phyloP scores from a whole-genome alignment of 2,888 invertebrate species.

The Herminia tarsipennalis region DNA sequence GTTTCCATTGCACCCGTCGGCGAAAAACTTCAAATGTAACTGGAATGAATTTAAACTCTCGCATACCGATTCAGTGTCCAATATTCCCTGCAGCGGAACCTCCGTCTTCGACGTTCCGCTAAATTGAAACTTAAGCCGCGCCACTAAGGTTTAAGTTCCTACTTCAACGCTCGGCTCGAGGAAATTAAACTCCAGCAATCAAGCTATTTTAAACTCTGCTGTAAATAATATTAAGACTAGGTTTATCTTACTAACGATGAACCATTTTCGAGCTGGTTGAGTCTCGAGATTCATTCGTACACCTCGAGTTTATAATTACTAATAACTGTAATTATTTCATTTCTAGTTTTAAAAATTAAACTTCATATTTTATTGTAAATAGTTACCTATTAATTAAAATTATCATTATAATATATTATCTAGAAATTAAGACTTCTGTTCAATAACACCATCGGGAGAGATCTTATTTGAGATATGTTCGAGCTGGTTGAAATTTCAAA shows the following conservation, averaged over 20 bases:
- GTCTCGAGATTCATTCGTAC: constrained; percentile 65
- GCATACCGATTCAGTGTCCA: constrained; percentile 54
- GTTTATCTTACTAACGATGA: constrained; percentile 45
- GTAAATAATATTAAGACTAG: constrained; percentile 41
- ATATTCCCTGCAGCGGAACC: constrained; percentile 47
- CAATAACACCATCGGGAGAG: too few relatives aligned
- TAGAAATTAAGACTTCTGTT: too few relatives aligned
- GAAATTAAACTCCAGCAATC: constrained; percentile 50
- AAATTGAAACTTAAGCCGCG: constrained; percentile 59
- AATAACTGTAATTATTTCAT: constrained; percentile 68
- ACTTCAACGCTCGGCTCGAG: constrained; percentile 40
- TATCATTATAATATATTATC: too few relatives aligned
- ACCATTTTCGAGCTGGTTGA: constrained; percentile 61
- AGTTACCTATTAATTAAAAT: constrained; percentile 25
- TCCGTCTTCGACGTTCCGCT: constrained; percentile 35
- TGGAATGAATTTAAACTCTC: constrained; percentile 57
- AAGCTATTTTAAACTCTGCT: constrained; percentile 57
- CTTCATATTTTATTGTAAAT: constrained; percentile 47
- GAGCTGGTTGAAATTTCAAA: too few relatives aligned
- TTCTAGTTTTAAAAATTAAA: constrained; percentile 51
- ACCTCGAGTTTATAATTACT: constrained; percentile 69
- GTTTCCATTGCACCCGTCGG: constrained; percentile 60
- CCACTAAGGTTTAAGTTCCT: constrained; percentile 56
- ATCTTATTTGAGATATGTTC: too few relatives aligned
- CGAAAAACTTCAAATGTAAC: constrained; percentile 55